Conservation (phyloP, 2,888 invertebrate genomes). For the Morpho achilles region DNA sequence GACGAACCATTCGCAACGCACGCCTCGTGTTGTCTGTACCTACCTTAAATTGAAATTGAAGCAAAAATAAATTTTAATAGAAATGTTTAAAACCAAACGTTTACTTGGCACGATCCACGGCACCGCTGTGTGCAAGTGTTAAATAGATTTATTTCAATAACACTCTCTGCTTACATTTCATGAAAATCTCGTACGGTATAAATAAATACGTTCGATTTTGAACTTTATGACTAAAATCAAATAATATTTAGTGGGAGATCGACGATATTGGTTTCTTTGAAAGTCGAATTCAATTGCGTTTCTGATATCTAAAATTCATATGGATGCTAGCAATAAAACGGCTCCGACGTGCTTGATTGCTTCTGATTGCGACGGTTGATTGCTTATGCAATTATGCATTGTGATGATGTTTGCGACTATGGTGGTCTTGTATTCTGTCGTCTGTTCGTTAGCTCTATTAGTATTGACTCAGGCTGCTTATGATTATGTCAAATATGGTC, state of each 20-base stretch:
- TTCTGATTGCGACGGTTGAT: slow-evolving; percentile 44
- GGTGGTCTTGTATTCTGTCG: slow-evolving; percentile 28
- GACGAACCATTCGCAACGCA: no score
- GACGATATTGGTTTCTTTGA: slow-evolving; percentile 23
- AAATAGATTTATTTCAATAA: slow-evolving; percentile 23
- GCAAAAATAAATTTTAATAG: slow-evolving; percentile 8
- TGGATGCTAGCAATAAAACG: slow-evolving; percentile 51
- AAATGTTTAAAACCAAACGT: slow-evolving; percentile 3
- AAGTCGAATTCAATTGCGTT: slow-evolving; percentile 25
- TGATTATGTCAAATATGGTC: slow-evolving; percentile 65
- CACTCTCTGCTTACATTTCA: slow-evolving; percentile 20
- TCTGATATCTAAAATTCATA: slow-evolving; percentile 55
- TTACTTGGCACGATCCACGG: slow-evolving; percentile 23
- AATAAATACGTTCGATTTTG: slow-evolving; percentile 11
- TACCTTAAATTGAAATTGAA: no score
- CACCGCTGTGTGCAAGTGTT: slow-evolving; percentile 23
- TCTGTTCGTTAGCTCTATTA: slow-evolving; percentile 27
- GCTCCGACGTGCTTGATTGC: slow-evolving; percentile 51
- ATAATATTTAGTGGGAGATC: slow-evolving; percentile 11
- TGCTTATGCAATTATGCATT: slow-evolving; percentile 33
- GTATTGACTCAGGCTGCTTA: slow-evolving; percentile 32
- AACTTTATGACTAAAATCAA: slow-evolving; percentile 4
- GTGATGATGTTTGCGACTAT: slow-evolving; percentile 30
- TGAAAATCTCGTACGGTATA: slow-evolving; percentile 22
- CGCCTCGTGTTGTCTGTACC: no score